A percentile compares a stretch with the other conserved stretches of the same genome.
Evolutionary conservation across 2,797 vertebrate species (phyloP).

Genomic region (Nothura maculosa): DNA sequence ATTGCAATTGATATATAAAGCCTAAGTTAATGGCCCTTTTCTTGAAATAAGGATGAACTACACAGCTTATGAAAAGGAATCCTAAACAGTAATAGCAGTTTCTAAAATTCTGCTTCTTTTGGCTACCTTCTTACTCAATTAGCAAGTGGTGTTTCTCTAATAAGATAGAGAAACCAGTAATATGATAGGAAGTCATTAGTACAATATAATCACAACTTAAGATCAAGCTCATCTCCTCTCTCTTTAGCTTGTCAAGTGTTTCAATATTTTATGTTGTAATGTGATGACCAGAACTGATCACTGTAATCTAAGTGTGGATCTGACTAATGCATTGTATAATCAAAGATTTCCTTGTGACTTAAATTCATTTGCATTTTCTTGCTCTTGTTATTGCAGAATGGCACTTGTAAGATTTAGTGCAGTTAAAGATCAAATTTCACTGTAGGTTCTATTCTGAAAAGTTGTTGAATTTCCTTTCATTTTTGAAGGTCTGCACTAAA

Average conservation of each 20-base stretch:
- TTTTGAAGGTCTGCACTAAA: not conserved
- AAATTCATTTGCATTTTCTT: conserved; percentile 71
- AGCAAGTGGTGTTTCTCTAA: conserved; percentile 60
- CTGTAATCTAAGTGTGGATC: conserved; percentile 78
- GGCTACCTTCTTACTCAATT: conserved; percentile 40
- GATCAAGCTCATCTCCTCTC: conserved; percentile 81
- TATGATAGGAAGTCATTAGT: conserved; percentile 80
- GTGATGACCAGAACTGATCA: conserved; percentile 80
- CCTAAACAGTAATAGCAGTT: not conserved
- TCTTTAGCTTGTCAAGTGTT: conserved; percentile 85
- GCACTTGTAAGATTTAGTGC: conserved; percentile 7
- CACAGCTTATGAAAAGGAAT: not conserved
- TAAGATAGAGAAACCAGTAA: conserved; percentile 68
- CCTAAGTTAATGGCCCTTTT: not conserved
- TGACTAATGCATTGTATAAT: conserved; percentile 82
- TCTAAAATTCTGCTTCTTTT: conserved; percentile 26
- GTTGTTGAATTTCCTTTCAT: not conserved
- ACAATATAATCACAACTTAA: conserved; percentile 79
- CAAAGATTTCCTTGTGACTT: conserved; percentile 78
- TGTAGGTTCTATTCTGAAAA: not conserved
- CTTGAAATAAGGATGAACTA: not conserved
- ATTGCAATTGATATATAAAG: not conserved
- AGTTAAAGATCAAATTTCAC: conserved; percentile 58
- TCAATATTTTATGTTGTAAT: conserved; percentile 84
- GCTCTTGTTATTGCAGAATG: not conserved